phyloP scores from a whole-genome alignment of 2,888 invertebrate species.

The Cabera pusaria region DNA sequence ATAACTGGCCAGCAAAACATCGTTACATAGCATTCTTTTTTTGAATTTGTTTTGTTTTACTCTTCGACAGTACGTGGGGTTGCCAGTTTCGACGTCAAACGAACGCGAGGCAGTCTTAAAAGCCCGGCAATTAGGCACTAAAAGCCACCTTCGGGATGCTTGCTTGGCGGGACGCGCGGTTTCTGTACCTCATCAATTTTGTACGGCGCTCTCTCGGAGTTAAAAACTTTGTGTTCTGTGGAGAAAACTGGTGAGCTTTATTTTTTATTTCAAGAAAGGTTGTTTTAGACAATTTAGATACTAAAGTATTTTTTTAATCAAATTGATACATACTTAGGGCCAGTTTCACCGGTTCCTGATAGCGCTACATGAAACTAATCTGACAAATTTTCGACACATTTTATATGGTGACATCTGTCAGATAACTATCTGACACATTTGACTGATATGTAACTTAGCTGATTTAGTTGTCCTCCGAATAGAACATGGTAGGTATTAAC shows the following conservation, averaged over 20 bases:
- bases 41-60: slow-evolving; percentile 44
- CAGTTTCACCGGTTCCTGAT: too few species aligned
- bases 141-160: slow-evolving; percentile 79
- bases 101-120: slow-evolving; percentile 80
- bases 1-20: slow-evolving; percentile 4
- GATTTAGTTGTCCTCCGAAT: too few species aligned
- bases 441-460: too few species aligned
- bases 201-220: slow-evolving; percentile 71
- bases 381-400: too few species aligned
- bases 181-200: slow-evolving; percentile 79
- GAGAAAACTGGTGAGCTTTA: slow-evolving; percentile 33
- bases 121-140: slow-evolving; percentile 83
- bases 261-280: slow-evolving; percentile 19
- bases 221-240: slow-evolving; percentile 51
- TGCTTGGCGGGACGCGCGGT: slow-evolving; percentile 65
- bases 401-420: too few species aligned
- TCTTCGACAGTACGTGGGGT: slow-evolving; percentile 43
- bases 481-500: too few species aligned
- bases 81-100: slow-evolving; percentile 62
- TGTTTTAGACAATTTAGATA: too few species aligned
- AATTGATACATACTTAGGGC: too few species aligned
- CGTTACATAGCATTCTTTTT: slow-evolving; percentile 14
- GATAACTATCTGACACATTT: too few species aligned
- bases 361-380: too few species aligned
- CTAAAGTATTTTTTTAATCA: too few species aligned